Percentiles rank a stretch among this genome's conserved stretches.
Evolutionary conservation across 2,113 vertebrate genomes (phyloP).

Genomic region (Dolichotis patagonum): DNA sequence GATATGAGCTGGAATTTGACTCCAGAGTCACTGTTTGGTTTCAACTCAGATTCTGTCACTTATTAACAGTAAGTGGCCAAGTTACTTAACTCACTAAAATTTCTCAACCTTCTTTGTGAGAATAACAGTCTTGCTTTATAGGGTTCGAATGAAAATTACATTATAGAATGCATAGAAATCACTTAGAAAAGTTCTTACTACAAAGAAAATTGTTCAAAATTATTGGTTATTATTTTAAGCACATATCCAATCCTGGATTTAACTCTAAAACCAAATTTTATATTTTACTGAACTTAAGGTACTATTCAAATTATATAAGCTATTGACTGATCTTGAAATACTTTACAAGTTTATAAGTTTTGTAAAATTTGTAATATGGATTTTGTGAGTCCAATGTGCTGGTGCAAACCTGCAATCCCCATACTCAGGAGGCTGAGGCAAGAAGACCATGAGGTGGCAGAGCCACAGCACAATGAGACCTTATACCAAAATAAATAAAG

Average conservation of each 20-base stretch:
- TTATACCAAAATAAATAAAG: neutral
- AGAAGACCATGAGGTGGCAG: neutral
- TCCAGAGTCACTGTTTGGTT: constrained; percentile 39
- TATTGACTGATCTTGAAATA: neutral
- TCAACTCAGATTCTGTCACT: constrained; percentile 66
- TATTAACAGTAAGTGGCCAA: constrained; percentile 61
- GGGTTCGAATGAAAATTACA: constrained; percentile 69
- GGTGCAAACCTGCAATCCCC: neutral
- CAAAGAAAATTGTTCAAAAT: constrained; percentile 47
- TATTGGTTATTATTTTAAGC: constrained; percentile 56
- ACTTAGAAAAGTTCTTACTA: constrained; percentile 31
- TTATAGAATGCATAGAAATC: constrained; percentile 41
- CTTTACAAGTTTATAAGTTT: neutral
- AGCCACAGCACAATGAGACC: neutral
- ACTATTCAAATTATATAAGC: neutral
- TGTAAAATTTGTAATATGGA: neutral
- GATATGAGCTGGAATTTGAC: constrained; percentile 53
- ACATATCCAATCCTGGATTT: constrained; percentile 49
- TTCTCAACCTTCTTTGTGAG: constrained; percentile 32
- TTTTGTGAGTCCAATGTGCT: neutral
- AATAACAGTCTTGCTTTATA: neutral
- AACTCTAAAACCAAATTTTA: constrained; percentile 49
- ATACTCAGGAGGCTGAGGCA: neutral
- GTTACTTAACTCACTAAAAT: constrained; percentile 63
- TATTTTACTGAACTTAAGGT: constrained; percentile 51